Conservation (phyloP, 2,888 invertebrate genomes). For the Abscondita cerata region DNA sequence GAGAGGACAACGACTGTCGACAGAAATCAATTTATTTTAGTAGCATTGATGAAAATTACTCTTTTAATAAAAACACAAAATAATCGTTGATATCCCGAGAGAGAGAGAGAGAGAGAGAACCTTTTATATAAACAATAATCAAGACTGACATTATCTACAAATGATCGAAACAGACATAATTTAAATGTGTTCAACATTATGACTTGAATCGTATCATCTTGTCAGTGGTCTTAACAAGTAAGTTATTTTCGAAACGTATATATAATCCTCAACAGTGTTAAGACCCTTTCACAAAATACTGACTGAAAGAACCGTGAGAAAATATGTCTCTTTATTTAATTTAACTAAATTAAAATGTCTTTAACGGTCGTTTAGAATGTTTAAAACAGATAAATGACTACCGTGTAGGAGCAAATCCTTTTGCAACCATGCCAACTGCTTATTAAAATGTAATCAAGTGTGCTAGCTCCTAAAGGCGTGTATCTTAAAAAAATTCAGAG, state of each 20-base stretch:
- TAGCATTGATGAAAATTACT: no score
- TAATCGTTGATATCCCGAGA: no score
- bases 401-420: conserved; percentile 45
- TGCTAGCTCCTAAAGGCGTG: conserved; percentile 19
- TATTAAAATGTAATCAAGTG: conserved; percentile 51
- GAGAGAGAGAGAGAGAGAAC: conserved; percentile 1
- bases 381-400: conserved; percentile 50
- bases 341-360: conserved; percentile 50
- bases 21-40: no score
- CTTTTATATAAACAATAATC: conserved; percentile 21
- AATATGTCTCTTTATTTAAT: conserved; percentile 21
- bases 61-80: no score
- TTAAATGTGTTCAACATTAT: conserved; percentile 38
- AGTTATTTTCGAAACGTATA: conserved; percentile 19
- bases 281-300: conserved; percentile 22
- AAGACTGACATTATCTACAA: conserved; percentile 34
- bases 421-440: conserved; percentile 42
- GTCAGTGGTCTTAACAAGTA: conserved; percentile 24
- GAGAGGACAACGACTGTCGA: no score
- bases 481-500: conserved; percentile 16
- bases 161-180: conserved; percentile 39
- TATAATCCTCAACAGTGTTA: conserved; percentile 16
- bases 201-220: conserved; percentile 30
- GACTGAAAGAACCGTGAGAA: conserved; percentile 39
- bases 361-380: conserved; percentile 47